Base-by-base conservation (phyloP, 2,113 vertebrate genomes). In the Spermophilus dauricus region DNA sequence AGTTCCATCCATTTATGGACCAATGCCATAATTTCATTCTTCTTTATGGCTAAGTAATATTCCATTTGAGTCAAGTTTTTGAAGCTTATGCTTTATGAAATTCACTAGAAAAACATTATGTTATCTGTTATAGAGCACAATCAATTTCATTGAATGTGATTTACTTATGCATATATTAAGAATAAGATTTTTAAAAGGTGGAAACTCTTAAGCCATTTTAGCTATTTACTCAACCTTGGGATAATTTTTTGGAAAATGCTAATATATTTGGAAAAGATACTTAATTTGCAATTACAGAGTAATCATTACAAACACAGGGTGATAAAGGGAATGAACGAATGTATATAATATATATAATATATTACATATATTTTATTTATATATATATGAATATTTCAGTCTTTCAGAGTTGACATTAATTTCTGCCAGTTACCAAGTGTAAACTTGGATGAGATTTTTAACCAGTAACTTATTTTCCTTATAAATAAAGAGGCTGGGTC, bases 391-490 rank as follows among this genome's bases (percentile, higher is more conserved):
- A 5, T 56, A 28, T 32, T 24, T 48, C 4, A 51, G 18, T 2
- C 58, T 63, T 53, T 77, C 30, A 34, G 1, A 91, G 8, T 10
- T 89, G 53, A 86, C 4, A 86, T 80, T 48, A 48, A 11, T 75
- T 87, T 89, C 51, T 81, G 9, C 12, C 10, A 78, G 26, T 37
- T 89, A 83, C 17, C 76, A 2, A 67, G 3, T 86, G 0, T 37
- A 32, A 91, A 89, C 45, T 95, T 72, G 26, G 34, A n/a, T 39
- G 92, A 81, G 24, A 86, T 51, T 63, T 78, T 69, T 58, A 82
- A 26, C 6, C 22, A 81, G 42, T 32, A 14, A 76, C 32, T 76
- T 81, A 16, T 20, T 86, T 76, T 78, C 16, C 83, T 91, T 69
- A 69, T 67, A 87, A 82, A 83, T 53, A 53, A 51, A 51, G 24